Evolutionary conservation across 2,113 vertebrate species (phyloP).

Genomic region (Ahaetulla prasina): DNA sequence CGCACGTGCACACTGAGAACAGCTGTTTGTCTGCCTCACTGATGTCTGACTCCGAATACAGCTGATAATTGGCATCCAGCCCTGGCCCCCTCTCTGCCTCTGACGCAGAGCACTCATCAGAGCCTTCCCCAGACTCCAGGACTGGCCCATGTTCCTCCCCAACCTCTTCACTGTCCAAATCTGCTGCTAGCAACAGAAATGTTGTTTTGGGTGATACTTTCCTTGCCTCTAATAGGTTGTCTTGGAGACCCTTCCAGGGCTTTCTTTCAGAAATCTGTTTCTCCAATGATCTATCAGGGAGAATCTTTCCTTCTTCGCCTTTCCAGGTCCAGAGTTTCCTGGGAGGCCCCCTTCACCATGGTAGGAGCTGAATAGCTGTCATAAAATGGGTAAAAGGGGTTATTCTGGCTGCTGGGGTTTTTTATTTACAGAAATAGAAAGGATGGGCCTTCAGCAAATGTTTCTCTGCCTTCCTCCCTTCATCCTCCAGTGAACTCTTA

Average conservation of each 20-base stretch:
- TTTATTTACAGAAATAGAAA: not conserved
- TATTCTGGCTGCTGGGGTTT: not conserved
- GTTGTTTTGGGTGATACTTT: not conserved
- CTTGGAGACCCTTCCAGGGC: not conserved
- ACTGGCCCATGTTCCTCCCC: too few relatives aligned
- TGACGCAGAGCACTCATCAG: too few relatives aligned
- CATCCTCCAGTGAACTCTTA: not conserved
- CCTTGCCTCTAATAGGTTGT: not conserved
- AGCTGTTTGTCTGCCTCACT: too few relatives aligned
- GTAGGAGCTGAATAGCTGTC: not conserved
- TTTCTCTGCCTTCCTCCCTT: not conserved
- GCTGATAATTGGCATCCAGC: too few relatives aligned
- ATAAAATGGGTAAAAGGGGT: not conserved
- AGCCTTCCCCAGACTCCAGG: too few relatives aligned
- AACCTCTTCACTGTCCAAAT: too few relatives aligned
- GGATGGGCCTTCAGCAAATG: not conserved
- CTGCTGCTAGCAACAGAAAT: too few relatives aligned
- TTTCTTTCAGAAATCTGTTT: not conserved
- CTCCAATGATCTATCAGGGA: not conserved
- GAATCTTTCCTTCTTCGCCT: not conserved
- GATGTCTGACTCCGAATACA: too few relatives aligned
- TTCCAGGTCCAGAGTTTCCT: not conserved
- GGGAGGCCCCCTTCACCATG: not conserved
- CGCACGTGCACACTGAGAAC: too few relatives aligned
- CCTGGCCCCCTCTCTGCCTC: too few relatives aligned